These are phyloP conservation scores for Rhingia campestris DNA, from an alignment of 2,888 invertebrate species.

Conservation along the genomic window DNA sequence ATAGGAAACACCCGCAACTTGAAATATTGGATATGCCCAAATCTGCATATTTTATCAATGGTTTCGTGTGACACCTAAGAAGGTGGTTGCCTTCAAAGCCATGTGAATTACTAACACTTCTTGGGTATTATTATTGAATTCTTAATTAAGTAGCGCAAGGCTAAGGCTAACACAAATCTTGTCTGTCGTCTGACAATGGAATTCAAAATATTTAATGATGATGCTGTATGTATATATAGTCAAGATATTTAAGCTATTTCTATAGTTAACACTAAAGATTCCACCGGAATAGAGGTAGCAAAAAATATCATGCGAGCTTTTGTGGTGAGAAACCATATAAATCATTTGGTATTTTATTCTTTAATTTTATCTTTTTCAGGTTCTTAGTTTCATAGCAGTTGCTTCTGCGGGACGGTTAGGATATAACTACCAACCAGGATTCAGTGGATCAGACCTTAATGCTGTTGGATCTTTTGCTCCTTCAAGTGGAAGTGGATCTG, in stretches of 20 bases:
- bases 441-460: neutral
- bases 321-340: conserved; percentile 26
- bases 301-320: conserved; percentile 59
- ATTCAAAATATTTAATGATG: neutral
- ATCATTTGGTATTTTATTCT: neutral
- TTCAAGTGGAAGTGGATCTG: neutral
- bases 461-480: neutral
- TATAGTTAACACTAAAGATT: conserved; percentile 47
- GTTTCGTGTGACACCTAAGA: conserved; percentile 10
- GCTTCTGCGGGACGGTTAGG: conserved; percentile 76
- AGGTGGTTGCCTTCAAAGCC: conserved; percentile 38
- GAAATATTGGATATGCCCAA: neutral
- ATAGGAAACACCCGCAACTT: conserved; percentile 26
- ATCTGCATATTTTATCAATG: conserved; percentile 48
- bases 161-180: neutral
- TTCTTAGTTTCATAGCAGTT: conserved; percentile 69
- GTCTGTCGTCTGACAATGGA: neutral
- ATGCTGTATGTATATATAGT: conserved; percentile 56
- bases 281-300: neutral
- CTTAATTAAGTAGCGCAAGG: conserved; percentile 25
- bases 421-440: conserved; percentile 76
- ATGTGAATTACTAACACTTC: neutral
- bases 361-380: conserved; percentile 8
- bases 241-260: neutral
- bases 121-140: conserved; percentile 2